phyloP scores from a whole-genome alignment of 2,888 invertebrate genomes.

The Diarsia dahlii region DNA sequence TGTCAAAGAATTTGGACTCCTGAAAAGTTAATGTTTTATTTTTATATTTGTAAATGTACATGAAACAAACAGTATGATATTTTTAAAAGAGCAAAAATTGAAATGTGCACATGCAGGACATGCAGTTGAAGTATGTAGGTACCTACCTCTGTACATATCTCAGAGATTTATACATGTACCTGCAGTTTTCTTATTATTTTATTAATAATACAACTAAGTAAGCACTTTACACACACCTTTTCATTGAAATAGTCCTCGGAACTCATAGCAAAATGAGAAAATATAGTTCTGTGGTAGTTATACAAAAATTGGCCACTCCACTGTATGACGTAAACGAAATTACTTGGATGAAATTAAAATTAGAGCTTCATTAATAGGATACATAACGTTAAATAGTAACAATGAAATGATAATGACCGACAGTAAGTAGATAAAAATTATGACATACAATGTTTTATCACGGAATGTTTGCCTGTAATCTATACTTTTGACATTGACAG shows the following conservation, averaged over 20 bases:
- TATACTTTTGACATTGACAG: background rate
- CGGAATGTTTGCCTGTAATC: background rate
- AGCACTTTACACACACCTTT: constrained; percentile 46
- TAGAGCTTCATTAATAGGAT: background rate
- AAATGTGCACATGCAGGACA: background rate
- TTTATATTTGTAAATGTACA: no score
- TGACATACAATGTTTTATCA: constrained; percentile 24
- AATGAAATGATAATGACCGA: constrained; percentile 27
- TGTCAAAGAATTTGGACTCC: constrained; percentile 72
- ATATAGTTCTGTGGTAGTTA: background rate
- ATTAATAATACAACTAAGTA: constrained; percentile 3
- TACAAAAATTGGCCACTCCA: background rate
- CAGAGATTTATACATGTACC: constrained; percentile 26
- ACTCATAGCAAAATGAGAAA: constrained; percentile 28
- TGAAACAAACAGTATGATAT: no score
- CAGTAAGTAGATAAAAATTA: constrained; percentile 8
- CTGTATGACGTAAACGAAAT: background rate
- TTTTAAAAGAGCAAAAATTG: background rate
- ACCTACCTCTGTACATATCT: background rate
- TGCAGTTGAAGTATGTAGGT: background rate
- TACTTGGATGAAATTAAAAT: background rate
- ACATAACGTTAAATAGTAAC: background rate
- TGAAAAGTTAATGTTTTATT: constrained; percentile 66
- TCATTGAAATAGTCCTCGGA: constrained; percentile 34
- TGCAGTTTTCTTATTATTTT: constrained; percentile 12